Evolutionary conservation across 2,888 invertebrate species (phyloP).

Genomic region (Cheilosia impressa): DNA sequence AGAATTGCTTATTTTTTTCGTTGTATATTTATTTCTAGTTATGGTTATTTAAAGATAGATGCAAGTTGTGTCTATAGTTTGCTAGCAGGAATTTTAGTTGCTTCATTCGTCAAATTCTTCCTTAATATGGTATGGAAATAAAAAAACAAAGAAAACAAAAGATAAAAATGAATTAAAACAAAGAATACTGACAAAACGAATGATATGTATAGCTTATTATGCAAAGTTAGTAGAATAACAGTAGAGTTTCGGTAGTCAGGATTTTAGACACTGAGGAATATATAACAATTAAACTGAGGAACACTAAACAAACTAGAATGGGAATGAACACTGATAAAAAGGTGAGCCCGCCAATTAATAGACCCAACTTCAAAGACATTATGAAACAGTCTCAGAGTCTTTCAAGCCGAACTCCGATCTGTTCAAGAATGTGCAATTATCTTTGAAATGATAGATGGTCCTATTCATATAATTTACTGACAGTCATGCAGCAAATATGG

Average conservation of each 20-base stretch:
- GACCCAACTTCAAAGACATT: too few relatives aligned
- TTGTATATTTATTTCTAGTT: slow-evolving; percentile 5
- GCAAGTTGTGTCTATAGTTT: slow-evolving; percentile 37
- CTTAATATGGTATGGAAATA: slow-evolving; percentile 16
- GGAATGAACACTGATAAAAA: too few relatives aligned
- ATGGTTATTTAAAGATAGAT: not conserved
- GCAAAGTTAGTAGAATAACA: slow-evolving; percentile 5
- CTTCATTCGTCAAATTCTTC: slow-evolving; percentile 47
- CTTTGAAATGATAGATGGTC: too few relatives aligned
- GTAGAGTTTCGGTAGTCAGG: slow-evolving; percentile 16
- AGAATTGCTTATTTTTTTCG: not conserved
- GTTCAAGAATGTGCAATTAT: too few relatives aligned
- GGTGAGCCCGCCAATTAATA: too few relatives aligned
- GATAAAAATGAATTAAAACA: not conserved
- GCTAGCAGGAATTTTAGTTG: slow-evolving; percentile 47
- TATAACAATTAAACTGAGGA: too few relatives aligned
- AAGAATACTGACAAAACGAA: not conserved
- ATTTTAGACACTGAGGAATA: not conserved
- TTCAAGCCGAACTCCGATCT: too few relatives aligned
- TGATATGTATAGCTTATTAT: not conserved
- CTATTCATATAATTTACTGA: too few relatives aligned
- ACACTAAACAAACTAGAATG: too few relatives aligned
- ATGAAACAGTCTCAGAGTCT: too few relatives aligned
- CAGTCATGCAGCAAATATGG: too few relatives aligned
- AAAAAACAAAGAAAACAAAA: slow-evolving; percentile 24